Evolutionary conservation across 2,113 vertebrate species (phyloP), one percentile per base, ranked within the genome.

Genomic region (Collichthys lucidus): DNA sequence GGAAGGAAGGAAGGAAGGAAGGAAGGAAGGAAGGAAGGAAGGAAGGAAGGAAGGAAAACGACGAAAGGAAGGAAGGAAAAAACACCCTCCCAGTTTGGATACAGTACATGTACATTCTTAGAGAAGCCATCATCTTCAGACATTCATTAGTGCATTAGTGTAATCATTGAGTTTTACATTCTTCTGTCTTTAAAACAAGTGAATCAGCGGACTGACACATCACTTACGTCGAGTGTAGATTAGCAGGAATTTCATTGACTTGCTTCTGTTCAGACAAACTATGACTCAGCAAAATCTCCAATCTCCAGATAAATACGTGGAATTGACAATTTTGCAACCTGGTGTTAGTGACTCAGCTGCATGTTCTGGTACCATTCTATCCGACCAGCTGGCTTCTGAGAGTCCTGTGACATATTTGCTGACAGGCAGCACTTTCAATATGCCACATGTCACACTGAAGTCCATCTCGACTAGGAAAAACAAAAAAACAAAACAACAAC

Each of bases 31-130:
- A 26, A 26, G 26, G 26, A 26, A 26, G 26, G 26, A 26, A 26
- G 26, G 26, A 26, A 26, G 26, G 26, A 26, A 26, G 26, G 26
- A 26, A 26, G 26, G 26, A 26, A 26, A n/a, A n/a, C n/a, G n/a
- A n/a, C n/a, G n/a, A n/a, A 26, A 26, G 26, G 26, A 26, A 26
- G 26, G 26, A 26, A 26, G 26, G 26, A 26, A 26, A 2, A 2
- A 85, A 78, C 83, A 80, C 52, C 74, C 79, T 77, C 79, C 79
- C 63, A 73, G 5, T 86, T 75, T 82, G 67, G 80, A 84, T 16
- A 49, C 55, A 67, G 35, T 6, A 63, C 20, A 42, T 47, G 24
- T 3, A 7, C 24, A 35, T 35, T 6, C 35, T 7, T 35, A 76
- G 44, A 69, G 52, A 70, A 47, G 66, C 42, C 60, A 47, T 70